These are phyloP conservation scores for Trematocara unimaculatum DNA, from an alignment of 2,113 vertebrate species.

Conservation along the genomic window DNA sequence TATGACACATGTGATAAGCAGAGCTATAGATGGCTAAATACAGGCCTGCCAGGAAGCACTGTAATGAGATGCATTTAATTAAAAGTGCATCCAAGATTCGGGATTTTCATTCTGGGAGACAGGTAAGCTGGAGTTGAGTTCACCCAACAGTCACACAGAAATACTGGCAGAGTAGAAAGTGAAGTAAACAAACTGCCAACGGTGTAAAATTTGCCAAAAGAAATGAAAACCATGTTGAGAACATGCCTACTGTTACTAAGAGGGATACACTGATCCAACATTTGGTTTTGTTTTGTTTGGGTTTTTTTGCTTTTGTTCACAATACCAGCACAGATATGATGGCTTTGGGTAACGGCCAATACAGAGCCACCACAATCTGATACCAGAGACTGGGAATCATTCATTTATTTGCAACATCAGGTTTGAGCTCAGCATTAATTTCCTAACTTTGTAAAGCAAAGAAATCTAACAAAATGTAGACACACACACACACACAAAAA, in stretches of 20 bases:
- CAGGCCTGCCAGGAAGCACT: constrained; percentile 22
- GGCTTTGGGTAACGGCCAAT: background rate
- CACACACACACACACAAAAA: background rate
- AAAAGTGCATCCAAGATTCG: constrained; percentile 19
- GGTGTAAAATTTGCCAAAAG: background rate
- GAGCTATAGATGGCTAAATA: constrained; percentile 2
- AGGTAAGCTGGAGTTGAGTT: background rate
- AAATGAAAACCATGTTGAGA: background rate
- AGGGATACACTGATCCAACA: background rate
- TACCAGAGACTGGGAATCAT: background rate
- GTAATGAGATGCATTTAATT: constrained; percentile 36
- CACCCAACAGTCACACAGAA: background rate
- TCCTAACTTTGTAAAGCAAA: background rate
- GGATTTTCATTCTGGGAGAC: constrained; percentile 17
- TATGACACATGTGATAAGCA: constrained; percentile 35
- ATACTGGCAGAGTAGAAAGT: constrained; percentile 1
- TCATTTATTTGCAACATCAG: background rate
- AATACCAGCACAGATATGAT: background rate
- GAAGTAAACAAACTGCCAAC: background rate
- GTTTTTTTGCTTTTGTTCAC: background rate
- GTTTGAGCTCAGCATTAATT: background rate
- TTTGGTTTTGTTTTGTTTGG: background rate
- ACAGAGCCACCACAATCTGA: background rate
- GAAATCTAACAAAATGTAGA: background rate
- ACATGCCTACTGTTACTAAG: background rate